Conservation (phyloP, 2,797 vertebrate species). For the Xyrichtys novacula region DNA sequence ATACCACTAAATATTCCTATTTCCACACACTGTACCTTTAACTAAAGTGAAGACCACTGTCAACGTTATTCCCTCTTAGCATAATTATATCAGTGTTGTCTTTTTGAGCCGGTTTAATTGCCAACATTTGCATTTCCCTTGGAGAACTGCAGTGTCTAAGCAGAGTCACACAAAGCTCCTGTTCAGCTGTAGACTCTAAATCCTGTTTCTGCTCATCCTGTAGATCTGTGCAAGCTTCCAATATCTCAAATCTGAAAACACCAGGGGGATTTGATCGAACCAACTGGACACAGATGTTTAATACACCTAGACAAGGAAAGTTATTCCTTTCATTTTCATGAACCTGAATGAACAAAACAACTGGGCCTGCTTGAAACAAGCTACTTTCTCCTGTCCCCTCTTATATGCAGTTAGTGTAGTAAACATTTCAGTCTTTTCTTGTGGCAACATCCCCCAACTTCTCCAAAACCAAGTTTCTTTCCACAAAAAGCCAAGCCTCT, state of each 20-base stretch:
- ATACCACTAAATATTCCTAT: too few relatives aligned
- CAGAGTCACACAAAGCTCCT: not conserved
- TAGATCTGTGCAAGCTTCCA: constrained; percentile 22
- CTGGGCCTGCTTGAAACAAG: constrained; percentile 8
- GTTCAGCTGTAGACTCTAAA: not conserved
- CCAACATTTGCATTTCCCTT: not conserved
- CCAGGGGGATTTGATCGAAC: constrained; percentile 22
- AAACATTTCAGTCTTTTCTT: constrained; percentile 50
- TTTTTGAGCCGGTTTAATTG: not conserved
- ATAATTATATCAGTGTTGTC: not conserved
- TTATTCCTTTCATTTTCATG: constrained; percentile 15
- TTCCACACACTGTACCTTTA: too few relatives aligned
- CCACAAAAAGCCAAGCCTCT: constrained; percentile 58
- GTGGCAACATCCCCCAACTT: constrained; percentile 38
- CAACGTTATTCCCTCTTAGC: not conserved
- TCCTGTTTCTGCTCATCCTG: constrained; percentile 26
- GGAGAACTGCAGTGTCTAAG: not conserved
- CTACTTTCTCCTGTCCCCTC: constrained; percentile 1
- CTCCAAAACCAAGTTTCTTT: constrained; percentile 35
- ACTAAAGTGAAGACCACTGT: not conserved
- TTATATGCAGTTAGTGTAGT: constrained; percentile 25
- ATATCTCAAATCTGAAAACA: constrained; percentile 33
- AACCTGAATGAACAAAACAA: constrained; percentile 20
- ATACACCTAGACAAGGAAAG: constrained; percentile 11
- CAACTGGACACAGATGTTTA: constrained; percentile 55